Conservation (phyloP, 2,888 invertebrate species). For the Neoscelio sp. region DNA sequence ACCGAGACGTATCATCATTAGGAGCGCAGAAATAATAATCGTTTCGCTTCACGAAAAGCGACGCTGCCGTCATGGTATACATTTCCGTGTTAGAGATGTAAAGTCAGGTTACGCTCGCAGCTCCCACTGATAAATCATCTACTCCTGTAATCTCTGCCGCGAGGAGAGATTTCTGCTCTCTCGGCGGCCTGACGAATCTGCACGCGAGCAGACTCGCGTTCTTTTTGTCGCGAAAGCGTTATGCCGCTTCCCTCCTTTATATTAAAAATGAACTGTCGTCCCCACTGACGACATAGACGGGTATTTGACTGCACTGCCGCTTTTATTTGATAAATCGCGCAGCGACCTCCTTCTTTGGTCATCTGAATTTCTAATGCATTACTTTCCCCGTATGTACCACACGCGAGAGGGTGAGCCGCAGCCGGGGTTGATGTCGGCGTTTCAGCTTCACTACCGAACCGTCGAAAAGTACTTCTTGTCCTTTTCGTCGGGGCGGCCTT, state of each 20-base stretch:
- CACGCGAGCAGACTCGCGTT: slow-evolving; percentile 48
- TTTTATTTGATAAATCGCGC: slow-evolving; percentile 81
- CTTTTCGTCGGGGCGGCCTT: slow-evolving; percentile 27
- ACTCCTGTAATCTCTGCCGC: slow-evolving; percentile 54
- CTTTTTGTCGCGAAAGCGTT: slow-evolving; percentile 70
- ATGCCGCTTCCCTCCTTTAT: slow-evolving; percentile 76
- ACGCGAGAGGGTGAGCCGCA: slow-evolving; percentile 37
- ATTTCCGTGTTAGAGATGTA: slow-evolving; percentile 40
- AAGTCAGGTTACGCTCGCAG: slow-evolving; percentile 8
- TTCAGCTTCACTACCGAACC: slow-evolving; percentile 17
- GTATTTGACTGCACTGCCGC: slow-evolving; percentile 81
- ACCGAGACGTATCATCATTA: slow-evolving; percentile 60
- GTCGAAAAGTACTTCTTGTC: slow-evolving; percentile 47
- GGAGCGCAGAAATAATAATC: slow-evolving; percentile 64
- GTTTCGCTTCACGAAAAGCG: slow-evolving; percentile 61
- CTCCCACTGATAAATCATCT: slow-evolving; percentile 58
- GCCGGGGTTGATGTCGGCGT: too few species aligned
- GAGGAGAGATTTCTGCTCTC: slow-evolving; percentile 46
- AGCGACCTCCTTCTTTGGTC: slow-evolving; percentile 79
- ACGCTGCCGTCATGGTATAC: slow-evolving; percentile 40
- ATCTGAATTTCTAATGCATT: slow-evolving; percentile 83
- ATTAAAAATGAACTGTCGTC: slow-evolving; percentile 84
- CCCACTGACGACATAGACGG: slow-evolving; percentile 81
- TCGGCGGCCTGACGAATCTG: slow-evolving; percentile 42
- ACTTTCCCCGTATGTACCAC: slow-evolving; percentile 73